Evolutionary conservation across 2,888 invertebrate genomes (phyloP), one percentile per base, ranked within the genome.

Genomic region (Priocnemis perturbator): DNA sequence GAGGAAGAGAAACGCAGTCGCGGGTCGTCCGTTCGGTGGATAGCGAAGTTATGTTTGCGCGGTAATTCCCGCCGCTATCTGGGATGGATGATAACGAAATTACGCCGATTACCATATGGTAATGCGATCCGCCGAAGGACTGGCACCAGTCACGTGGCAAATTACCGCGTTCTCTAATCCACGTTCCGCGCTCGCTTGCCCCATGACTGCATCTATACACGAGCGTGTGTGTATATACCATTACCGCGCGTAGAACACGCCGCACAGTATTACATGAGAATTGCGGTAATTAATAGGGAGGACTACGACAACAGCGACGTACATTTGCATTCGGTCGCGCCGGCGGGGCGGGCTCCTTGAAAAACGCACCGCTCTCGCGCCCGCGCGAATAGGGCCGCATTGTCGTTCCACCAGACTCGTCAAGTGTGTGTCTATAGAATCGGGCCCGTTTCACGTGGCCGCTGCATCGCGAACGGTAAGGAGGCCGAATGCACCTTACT

Each of bases 81-180:
- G 58, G 47, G 56, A 45, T 62, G 71, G 70, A 63, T 70, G 67
- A 73, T 80, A 74, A 69, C 70, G 69, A 77, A 77, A 77, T 69
- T 78, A 69, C 58, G 64, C 60, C 72, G 79, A 83, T 83, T 82
- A 80, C 75, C 78, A 77, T 81, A 83, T 83, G 83, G 80, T 81
- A 81, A 83, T 82, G 74, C 37, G 72, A 82, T 74, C 63, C 76
- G 71, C 60, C 73, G 74, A 81, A 83, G 78, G 81, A 79, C 72
- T 77, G 73, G 68, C 75, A 76, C 73, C 74, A 75, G 71, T 78
- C 77, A 77, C 72, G 68, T 73, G 74, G 76, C 76, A 83, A 81
- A 83, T 82, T 83, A 78, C 74, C 66, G 74, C 61, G 71, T 77
- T 75, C 74, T 73, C 71, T 77, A 78, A 74, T 79, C 76, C 74